Base-by-base conservation (phyloP, 2,888 invertebrate species). In the Tetranychus piercei region DNA sequence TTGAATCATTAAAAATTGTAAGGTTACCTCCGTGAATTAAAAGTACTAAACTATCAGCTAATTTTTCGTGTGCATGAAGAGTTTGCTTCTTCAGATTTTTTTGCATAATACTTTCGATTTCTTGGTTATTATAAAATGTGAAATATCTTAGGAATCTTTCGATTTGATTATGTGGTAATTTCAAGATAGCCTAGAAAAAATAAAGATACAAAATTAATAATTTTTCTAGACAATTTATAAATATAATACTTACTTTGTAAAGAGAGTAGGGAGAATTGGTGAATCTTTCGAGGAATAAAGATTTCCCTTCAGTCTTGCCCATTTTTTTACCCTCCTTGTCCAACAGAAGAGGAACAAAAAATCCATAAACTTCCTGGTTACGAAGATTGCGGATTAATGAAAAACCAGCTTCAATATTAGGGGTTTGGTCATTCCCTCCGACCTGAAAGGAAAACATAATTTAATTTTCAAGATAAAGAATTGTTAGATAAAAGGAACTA, bases 391-490 rank as follows among this genome's bases (percentile, higher is more conserved):
- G 88, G 55, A 99, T 90, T 22, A 96, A 83, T 81, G 97, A 94
- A 82, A 93, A 90, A 0, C 99, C 99, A 20, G 94, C 88, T 83
- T 88, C 87, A 72, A 96, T 90, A 82, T 96, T 96, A n/a, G 96
- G 97, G 88, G 94, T 89, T 85, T 99, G 99, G 84, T 99, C 99
- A 82, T 88, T 90, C 1, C 97, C 97, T 74, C 97, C 97, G 80
- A 99, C 85, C 89, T 91, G 81, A 72, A 18, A 73, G 15, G 71
- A 44, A n/a, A 34, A 34, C 34, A 34, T 23, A 34, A n/a, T n/a
- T 69, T 18, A 70, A 8, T 1, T 11, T 22, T 67, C 18, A 18
- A 22, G 34, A 73, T 44, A 6, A 76, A 69, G 11, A 45, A 15
- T 43, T 55, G 43, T 23, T 7, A 3, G 34, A 34, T 34, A 43